These are phyloP conservation scores for Rhagonycha fulva DNA, from an alignment of 2,888 invertebrate genomes.

Conservation along the genomic window DNA sequence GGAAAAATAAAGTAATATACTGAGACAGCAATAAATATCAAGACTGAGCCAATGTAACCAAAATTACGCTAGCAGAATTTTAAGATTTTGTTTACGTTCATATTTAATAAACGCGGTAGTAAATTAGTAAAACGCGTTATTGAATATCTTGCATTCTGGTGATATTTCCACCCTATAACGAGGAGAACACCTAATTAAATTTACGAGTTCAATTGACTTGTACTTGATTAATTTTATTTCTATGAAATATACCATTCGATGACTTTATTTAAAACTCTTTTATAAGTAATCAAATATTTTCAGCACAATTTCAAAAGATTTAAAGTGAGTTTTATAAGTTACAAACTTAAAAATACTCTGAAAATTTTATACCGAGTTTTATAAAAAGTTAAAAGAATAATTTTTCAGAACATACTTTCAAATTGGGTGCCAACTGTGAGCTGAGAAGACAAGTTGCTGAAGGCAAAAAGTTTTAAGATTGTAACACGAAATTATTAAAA, in stretches of 20 bases:
- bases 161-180: background rate
- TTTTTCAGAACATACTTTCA: constrained; percentile 29
- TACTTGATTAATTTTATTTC: background rate
- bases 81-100: constrained; percentile 24
- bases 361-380: constrained; percentile 26
- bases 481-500: constrained; percentile 26
- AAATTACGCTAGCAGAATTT: constrained; percentile 44
- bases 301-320: constrained; percentile 18
- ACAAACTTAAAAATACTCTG: constrained; percentile 24
- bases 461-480: constrained; percentile 29
- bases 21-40: constrained; percentile 43
- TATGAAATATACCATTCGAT: background rate
- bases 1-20: constrained; percentile 46
- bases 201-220: background rate
- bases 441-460: constrained; percentile 23
- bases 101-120: background rate
- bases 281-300: constrained; percentile 25
- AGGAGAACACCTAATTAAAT: background rate
- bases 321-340: constrained; percentile 26
- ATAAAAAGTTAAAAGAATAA: constrained; percentile 32
- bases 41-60: constrained; percentile 45
- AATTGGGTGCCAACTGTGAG: constrained; percentile 32
- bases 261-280: constrained; percentile 3
- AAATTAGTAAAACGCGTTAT: background rate
- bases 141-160: background rate